Base-by-base conservation (phyloP, 2,888 invertebrate genomes). In the Folsomia candida region DNA sequence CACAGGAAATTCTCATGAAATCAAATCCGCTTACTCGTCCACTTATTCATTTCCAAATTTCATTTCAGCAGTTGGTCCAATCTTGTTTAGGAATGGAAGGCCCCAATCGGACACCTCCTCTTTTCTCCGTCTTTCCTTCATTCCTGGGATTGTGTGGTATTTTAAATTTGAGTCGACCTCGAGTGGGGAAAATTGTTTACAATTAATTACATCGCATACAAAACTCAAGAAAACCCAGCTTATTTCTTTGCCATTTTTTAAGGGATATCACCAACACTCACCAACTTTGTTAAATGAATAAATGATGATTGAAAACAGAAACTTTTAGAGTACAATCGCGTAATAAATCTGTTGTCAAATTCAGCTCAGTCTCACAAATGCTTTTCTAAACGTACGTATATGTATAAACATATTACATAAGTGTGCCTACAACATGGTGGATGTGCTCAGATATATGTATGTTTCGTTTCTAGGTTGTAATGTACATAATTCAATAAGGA, bases 261-360 rank as follows among this genome's bases (percentile, higher is more conserved):
- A n/a, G n/a, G n/a, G n/a, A n/a, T n/a, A n/a, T 37, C 37, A 37
- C 37, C 37, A 4, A 37, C 37, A 37, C 37, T 9, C 37, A 37
- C 14, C 37, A 4, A 37, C 37, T n/a, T n/a, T n/a, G n/a, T n/a
- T n/a, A n/a, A 37, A 37, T 37, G 14, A 37, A 37, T 37, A 37
- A 37, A 37, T 37, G 37, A 37, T 37, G 37, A 4, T 14, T 37
- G 37, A n/a, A 54, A 54, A 14, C 20, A 54, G 20, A 6, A 54
- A 54, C 54, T 54, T 54, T 54, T 54, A 54, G 54, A 20, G 18
- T 6, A 54, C 54, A 54, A 54, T 54, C 22, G 54, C 6, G 54
- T 54, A 22, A 54, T 54, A 54, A 54, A 54, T 54, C 22, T 54
- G 54, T 20, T 54, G 54, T 54, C 54, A 54, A 54, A 54, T 54